phyloP scores from a whole-genome alignment of 2,113 vertebrate genomes.

The Otus sunia region DNA sequence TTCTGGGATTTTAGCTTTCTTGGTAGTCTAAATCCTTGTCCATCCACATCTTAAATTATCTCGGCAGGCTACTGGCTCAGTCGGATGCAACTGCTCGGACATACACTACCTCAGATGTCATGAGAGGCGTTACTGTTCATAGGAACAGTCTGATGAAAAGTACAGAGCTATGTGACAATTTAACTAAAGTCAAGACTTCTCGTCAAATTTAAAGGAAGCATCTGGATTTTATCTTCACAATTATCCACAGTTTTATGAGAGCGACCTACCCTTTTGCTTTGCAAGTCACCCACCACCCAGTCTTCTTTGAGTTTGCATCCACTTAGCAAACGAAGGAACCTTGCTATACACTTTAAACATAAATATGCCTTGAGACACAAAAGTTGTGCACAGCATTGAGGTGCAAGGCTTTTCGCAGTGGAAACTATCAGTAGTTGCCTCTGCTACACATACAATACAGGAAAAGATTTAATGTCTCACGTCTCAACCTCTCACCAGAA shows the following conservation, averaged over 20 bases:
- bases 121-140: background rate
- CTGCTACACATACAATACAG: background rate
- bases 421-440: background rate
- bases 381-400: background rate
- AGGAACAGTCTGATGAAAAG: background rate
- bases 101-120: background rate
- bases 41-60: background rate
- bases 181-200: background rate
- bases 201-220: background rate
- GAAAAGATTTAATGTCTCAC: background rate
- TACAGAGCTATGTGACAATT: background rate
- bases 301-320: background rate
- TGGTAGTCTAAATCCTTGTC: background rate
- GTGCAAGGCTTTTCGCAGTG: background rate
- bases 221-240: background rate
- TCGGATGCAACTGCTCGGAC: fast-evolving
- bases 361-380: background rate
- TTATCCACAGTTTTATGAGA: background rate
- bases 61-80: background rate
- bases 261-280: background rate
- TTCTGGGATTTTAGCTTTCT: background rate
- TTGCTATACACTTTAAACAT: background rate
- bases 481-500: background rate
- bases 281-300: background rate
- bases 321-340: background rate